Percentiles rank a stretch among this genome's conserved stretches.
Conservation (phyloP, 2,888 invertebrate species). For the Smittia sp. region DNA sequence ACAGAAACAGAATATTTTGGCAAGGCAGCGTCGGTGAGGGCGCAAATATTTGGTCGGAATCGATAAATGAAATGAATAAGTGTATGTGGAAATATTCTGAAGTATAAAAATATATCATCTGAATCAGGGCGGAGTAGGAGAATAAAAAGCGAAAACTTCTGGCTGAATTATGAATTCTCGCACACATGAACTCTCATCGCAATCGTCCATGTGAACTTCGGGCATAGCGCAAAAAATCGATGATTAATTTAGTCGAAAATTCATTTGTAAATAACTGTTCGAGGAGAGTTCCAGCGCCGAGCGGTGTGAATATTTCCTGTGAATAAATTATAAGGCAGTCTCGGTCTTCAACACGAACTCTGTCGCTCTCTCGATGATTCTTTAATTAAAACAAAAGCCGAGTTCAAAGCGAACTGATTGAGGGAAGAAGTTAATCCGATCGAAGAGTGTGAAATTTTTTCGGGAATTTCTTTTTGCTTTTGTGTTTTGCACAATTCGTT, state of each 20-base stretch:
- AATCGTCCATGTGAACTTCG: background rate
- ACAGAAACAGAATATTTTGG: background rate
- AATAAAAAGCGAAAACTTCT: conserved; percentile 20
- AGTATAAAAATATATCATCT: conserved; percentile 5
- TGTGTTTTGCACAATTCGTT: conserved; percentile 9
- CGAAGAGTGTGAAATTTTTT: background rate
- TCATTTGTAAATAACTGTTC: background rate
- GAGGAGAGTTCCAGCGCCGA: background rate
- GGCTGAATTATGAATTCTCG: conserved; percentile 11
- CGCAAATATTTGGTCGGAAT: conserved; percentile 14
- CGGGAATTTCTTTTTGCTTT: background rate
- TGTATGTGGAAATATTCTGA: conserved; percentile 23
- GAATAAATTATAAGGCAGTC: background rate
- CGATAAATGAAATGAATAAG: conserved; percentile 24
- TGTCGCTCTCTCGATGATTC: background rate
- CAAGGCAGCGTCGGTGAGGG: background rate
- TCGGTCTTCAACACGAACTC: background rate
- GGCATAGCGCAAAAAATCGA: background rate
- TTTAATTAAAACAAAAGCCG: background rate
- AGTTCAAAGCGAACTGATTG: background rate
- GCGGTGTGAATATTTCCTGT: conserved; percentile 3
- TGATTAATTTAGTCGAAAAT: background rate
- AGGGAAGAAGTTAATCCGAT: conserved; percentile 2
- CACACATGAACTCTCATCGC: background rate
- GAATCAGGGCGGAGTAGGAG: background rate